Evolutionary conservation across 2,113 vertebrate genomes (phyloP), one percentile per base, ranked within the genome.

Genomic region (Panthera tigris): DNA sequence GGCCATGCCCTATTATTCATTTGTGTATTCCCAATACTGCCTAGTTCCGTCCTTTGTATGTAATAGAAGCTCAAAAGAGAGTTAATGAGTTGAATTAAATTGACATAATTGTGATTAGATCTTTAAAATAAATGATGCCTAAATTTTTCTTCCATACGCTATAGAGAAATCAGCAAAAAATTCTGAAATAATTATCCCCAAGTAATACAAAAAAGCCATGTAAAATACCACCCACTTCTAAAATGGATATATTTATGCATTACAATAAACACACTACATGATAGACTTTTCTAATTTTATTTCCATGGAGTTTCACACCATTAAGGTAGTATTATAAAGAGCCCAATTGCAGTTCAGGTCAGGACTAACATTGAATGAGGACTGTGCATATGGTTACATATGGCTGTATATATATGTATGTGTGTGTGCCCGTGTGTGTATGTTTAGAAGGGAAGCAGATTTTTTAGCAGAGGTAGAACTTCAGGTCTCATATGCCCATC

Each of bases 151-250:
- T 57, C 66, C 81, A 36, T 95, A 61, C 11, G 91, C 25, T 76
- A 74, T 1, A 93, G 85, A 84, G 71, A 92, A 95, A 92, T 78
- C 61, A 63, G 33, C 74, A 89, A 93, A 82, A 93, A 36, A 6
- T 76, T 88, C 36, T 95, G 81, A 95, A 96, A 89, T 69, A 87
- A 83, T 94, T 97, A 93, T 81, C n/a, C 16, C 87, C n/a, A 74
- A 76, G 23, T 73, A 92, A 94, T 80, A 92, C 29, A 87, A 97
- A 95, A 82, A 97, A 83, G 39, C 66, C 90, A 69, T 19, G 23
- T 55, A 95, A 81, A 94, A 89, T 92, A 63, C n/a, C 84, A 85
- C 93, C 84, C n/a, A 73, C 76, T 96, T 95, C 71, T 57, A 85
- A 91, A 92, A 80, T 96, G 65, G 68, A 86, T 96, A 82, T 63